Conservation (phyloP, 1,140 invertebrate genomes). For the Cydia fagiglandana region DNA sequence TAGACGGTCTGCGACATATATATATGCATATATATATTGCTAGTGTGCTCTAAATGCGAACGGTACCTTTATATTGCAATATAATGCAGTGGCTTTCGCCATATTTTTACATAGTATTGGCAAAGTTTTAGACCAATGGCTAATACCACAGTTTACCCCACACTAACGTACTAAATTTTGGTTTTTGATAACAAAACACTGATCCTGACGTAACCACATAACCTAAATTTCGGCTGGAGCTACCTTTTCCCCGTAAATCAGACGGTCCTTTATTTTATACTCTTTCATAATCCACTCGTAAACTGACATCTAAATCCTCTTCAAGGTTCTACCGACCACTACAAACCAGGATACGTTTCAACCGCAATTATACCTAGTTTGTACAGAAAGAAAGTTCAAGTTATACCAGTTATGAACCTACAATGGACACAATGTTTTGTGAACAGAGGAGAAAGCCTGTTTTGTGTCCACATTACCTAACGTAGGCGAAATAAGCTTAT, state of each 20-base stretch:
- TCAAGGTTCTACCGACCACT: not conserved
- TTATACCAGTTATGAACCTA: not conserved
- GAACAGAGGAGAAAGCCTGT: not conserved
- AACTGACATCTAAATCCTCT: slow-evolving; percentile 16
- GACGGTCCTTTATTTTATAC: slow-evolving; percentile 17
- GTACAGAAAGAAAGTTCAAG: not conserved
- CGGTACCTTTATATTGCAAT: too few relatives aligned
- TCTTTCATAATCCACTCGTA: slow-evolving; percentile 27
- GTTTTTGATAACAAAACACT: not conserved
- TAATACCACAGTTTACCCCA: too few relatives aligned
- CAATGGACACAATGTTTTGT: not conserved
- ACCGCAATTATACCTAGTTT: not conserved
- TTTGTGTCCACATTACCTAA: not conserved
- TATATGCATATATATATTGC: too few relatives aligned
- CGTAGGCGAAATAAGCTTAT: not conserved
- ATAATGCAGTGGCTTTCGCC: too few relatives aligned
- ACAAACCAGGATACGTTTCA: not conserved
- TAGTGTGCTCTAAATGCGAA: too few relatives aligned
- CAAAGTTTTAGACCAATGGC: too few relatives aligned
- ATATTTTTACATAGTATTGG: too few relatives aligned
- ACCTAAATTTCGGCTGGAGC: not conserved
- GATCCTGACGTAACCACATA: not conserved
- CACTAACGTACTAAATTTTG: too few relatives aligned
- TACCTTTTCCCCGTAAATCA: slow-evolving; percentile 4
- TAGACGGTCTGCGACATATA: too few relatives aligned